Base-by-base conservation (phyloP, 2,797 vertebrate genomes). In the Percopsis omiscomaycus region DNA sequence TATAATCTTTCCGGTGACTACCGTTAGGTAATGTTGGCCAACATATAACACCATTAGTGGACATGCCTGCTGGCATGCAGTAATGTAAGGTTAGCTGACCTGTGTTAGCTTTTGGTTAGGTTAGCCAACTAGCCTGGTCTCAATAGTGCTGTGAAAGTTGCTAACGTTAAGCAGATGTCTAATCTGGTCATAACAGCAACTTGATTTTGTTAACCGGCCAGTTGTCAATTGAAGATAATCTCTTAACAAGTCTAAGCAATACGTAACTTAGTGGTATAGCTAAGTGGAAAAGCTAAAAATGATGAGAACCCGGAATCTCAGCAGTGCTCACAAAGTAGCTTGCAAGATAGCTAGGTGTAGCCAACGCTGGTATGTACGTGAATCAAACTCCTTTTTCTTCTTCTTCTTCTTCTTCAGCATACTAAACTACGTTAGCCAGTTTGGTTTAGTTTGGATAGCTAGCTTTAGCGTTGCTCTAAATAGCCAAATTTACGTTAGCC, bases 401-500 rank as follows among this genome's bases (percentile, higher is more conserved):
- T 32, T 22, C 22, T 22, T 22, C 22, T 32, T 53, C 60, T 75
- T 82, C 86, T 28, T 2, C 27, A 88, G 77, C 84, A 85, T 79
- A 85, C 81, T 85, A 66, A 16, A 45, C 48, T 45, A 74, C 44
- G 51, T 66, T 65, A 74, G 64, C 59, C 83, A 59, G 46, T 64
- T 67, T 10, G 54, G 66, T 45, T 51, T 71, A 74, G 64, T 80
- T 32, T 79, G 29, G 59, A 67, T 54, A 73, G 82, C 78, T 80
- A 86, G 79, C 79, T 53, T 75, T 65, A 74, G 53, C 75, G 66
- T 32, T 61, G 80, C 88, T 88, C 83, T 89, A 85, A 68, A 81
- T 65, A 58, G 30, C 82, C 78, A 74, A 80, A 86, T 77, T 86
- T 77, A 55, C 62, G 22, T 59, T 42, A 69, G 74, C 22, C 67